These are phyloP conservation scores for Cephus runcator DNA, from an alignment of 2,888 invertebrate species.

Conservation along the genomic window DNA sequence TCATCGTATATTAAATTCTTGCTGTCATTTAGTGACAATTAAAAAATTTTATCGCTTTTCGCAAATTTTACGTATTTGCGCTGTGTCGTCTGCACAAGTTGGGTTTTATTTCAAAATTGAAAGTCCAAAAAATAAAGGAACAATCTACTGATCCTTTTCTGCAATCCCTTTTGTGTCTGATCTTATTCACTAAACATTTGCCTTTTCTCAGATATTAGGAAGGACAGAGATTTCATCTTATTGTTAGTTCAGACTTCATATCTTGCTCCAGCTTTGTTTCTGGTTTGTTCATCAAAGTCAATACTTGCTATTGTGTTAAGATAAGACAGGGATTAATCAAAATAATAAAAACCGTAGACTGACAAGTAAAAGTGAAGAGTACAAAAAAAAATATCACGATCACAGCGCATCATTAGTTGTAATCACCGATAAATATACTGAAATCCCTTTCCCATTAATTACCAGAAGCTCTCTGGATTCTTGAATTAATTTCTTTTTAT, in stretches of 20 bases:
- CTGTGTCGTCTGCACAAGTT: neutral
- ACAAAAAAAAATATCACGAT: conserved; percentile 39
- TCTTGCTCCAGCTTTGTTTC: neutral
- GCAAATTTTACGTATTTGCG: neutral
- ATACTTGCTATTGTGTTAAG: neutral
- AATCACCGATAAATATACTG: neutral
- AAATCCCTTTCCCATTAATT: neutral
- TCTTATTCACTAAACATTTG: neutral
- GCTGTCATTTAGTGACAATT: neutral
- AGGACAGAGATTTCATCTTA: no score
- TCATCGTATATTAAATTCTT: neutral
- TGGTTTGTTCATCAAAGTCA: neutral
- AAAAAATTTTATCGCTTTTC: neutral
- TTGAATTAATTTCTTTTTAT: conserved; percentile 29
- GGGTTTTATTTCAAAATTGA: neutral
- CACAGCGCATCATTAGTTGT: conserved; percentile 37
- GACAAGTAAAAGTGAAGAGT: conserved; percentile 23
- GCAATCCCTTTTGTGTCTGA: neutral
- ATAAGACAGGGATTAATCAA: neutral
- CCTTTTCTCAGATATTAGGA: neutral
- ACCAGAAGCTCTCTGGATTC: neutral
- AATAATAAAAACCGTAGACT: neutral
- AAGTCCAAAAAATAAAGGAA: neutral
- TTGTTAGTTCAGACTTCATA: neutral
- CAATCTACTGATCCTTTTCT: neutral